These are phyloP conservation scores for Ophioninae sp. DNA, from an alignment of 2,888 invertebrate species.

Conservation along the genomic window DNA sequence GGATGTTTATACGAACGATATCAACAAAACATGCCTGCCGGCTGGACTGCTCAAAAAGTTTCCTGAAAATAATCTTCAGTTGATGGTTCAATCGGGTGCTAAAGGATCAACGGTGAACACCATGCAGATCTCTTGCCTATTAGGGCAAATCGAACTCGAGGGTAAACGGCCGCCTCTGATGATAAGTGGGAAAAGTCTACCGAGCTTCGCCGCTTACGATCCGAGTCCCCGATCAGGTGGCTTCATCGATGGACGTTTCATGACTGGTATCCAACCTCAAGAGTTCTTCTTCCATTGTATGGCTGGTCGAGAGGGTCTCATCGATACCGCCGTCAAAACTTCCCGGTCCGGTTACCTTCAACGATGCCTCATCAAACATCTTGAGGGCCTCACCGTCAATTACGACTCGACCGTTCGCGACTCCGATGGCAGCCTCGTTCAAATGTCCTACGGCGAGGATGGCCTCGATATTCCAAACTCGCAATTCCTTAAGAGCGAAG, in stretches of 20 bases:
- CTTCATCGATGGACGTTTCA: slow-evolving; percentile 97
- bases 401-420: slow-evolving; percentile 97
- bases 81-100: slow-evolving; percentile 99
- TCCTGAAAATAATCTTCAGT: slow-evolving; percentile 97
- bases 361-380: slow-evolving; percentile 95
- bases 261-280: slow-evolving; percentile 99
- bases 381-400: slow-evolving; percentile 94
- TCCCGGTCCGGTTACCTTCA: slow-evolving; percentile 97
- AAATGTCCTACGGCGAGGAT: slow-evolving; percentile 95
- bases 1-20: slow-evolving; percentile 93
- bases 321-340: slow-evolving; percentile 99
- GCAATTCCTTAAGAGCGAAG: slow-evolving; percentile 90
- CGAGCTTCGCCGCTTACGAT: slow-evolving; percentile 95
- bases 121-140: slow-evolving; percentile 98
- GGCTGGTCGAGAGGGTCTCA: slow-evolving; percentile 99
- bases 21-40: slow-evolving; percentile 93
- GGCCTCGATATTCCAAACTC: slow-evolving; percentile 94
- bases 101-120: slow-evolving; percentile 99
- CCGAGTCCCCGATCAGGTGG: slow-evolving; percentile 96
- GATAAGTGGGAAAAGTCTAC: slow-evolving; percentile 95
- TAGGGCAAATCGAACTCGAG: slow-evolving; percentile 99
- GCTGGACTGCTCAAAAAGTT: slow-evolving; percentile 93
- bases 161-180: slow-evolving; percentile 97
- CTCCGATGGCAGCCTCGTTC: slow-evolving; percentile 95
- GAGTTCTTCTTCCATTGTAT: slow-evolving; percentile 99